Base-by-base conservation (phyloP, 2,797 vertebrate genomes). In the Danio choprae region DNA sequence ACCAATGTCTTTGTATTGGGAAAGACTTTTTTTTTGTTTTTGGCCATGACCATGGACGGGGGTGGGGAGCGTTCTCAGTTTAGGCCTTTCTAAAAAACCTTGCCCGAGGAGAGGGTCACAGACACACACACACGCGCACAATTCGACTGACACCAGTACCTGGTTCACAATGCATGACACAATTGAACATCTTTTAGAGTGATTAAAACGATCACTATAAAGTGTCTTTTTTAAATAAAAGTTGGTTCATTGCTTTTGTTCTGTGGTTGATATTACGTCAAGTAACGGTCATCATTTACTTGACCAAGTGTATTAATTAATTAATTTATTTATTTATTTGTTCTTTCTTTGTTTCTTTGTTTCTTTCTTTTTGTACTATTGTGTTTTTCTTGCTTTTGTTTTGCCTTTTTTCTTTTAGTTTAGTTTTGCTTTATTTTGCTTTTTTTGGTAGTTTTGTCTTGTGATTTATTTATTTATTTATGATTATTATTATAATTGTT, bases 1-100 rank as follows among this genome's bases (percentile, higher is more conserved):
- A 90, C 92, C 91, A 90, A 91, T 88, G 89, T 92, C 92, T 95
- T 94, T 94, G 92, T 93, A 85, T 85, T 87, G 44, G 5, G 20
- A 5, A 80, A n/a, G 60, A 71, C 4, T 73, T 55, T 62, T 60
- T 48, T 76, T 63, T 62, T 60, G 48, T 76, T 63, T 40, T 46
- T 29, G 29, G 29, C 29, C 29, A 29, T 29, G 86, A 87, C 88
- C 88, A 90, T 89, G 90, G 90, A 86, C 87, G 88, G 87, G 91
- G 72, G 38, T 5, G 43, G 55, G 56, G 55, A 7, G 44, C 4
- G 44, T 46, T 69, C 16, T 74, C 12, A 60, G 18, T 40, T 58
- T 43, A 41, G 76, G 36, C 29, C 44, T n/a, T 69, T 78, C 43
- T n/a, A 50, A 51, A 78, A 60, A 78, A 41, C 44, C 29, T 69